Conservation (phyloP, 2,888 invertebrate species). For the Siphlonurus alternatus region DNA sequence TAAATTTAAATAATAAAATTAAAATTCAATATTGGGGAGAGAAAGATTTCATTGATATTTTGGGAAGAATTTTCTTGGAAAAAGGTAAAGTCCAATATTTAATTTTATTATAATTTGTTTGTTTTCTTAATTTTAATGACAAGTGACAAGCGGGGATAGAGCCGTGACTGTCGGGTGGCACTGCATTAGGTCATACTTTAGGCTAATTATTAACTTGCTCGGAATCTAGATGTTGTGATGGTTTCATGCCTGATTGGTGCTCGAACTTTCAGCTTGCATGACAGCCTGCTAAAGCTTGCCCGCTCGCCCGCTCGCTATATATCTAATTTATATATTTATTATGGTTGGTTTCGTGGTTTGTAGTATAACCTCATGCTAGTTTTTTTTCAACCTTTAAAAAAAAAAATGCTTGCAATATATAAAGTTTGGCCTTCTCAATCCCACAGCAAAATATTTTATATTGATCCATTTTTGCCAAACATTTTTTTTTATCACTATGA, state of each 20-base stretch:
- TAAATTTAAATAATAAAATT: too few species aligned
- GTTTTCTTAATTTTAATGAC: not conserved
- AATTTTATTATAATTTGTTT: not conserved
- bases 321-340: not conserved
- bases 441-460: not conserved
- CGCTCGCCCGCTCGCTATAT: not conserved
- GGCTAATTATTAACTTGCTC: not conserved
- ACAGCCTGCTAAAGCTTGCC: not conserved
- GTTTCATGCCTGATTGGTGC: not conserved
- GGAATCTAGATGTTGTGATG: not conserved
- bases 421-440: not conserved
- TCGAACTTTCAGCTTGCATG: not conserved
- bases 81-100: too few species aligned
- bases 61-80: too few species aligned
- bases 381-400: not conserved
- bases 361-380: too few species aligned
- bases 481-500: not conserved
- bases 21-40: not conserved
- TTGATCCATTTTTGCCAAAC: not conserved
- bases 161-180: not conserved
- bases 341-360: too few species aligned
- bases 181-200: not conserved
- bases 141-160: not conserved
- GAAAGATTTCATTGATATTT: not conserved
- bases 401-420: not conserved